Base-by-base conservation (phyloP, 2,113 vertebrate genomes). In the Plestiodon gilberti region DNA sequence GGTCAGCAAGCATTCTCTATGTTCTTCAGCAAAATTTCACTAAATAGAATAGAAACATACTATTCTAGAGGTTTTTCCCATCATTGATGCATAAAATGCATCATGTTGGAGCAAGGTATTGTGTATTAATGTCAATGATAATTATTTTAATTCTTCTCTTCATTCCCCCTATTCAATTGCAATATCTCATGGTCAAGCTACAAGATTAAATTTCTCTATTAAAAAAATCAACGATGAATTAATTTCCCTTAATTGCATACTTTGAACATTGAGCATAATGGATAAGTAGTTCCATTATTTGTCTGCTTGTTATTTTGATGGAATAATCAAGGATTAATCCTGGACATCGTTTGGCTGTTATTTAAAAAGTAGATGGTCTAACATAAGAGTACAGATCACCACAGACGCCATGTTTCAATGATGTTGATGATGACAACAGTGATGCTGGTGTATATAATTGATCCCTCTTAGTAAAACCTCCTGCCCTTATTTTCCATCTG, bases 161-260 rank as follows among this genome's bases (percentile, higher is more conserved):
- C 65, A 78, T 57, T 85, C 62, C 52, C 0, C 38, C 64, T 87
- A 81, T 65, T 77, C 81, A 40, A 38, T 61, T 81, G 81, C 81
- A n/a, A 64, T 52, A 83, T 79, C 48, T 78, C 33, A n/a, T 86
- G 74, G 40, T 30, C 43, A 78, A 87, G 76, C 82, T 88, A 73
- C 17, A 76, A 59, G 43, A 57, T 82, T 48, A 25, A 64, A 73
- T 33, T 71, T 89, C 82, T 38, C 23, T 18, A 79, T 80, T 80
- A 43, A 7, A 0, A 9, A 82, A 43, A 87, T 43, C 48, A 78
- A 48, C 15, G 38, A 61, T 77, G 62, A 83, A 78, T 83, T 77
- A 87, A 87, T 81, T 87, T 74, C 14, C 38, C 83, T 82, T 87
- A 38, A 30, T n/a, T 52, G 87, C 52, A 84, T n/a, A 76, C 83